These are phyloP conservation scores for Oscheius sp. DNA, from an alignment of 2,888 invertebrate species.

Conservation along the genomic window DNA sequence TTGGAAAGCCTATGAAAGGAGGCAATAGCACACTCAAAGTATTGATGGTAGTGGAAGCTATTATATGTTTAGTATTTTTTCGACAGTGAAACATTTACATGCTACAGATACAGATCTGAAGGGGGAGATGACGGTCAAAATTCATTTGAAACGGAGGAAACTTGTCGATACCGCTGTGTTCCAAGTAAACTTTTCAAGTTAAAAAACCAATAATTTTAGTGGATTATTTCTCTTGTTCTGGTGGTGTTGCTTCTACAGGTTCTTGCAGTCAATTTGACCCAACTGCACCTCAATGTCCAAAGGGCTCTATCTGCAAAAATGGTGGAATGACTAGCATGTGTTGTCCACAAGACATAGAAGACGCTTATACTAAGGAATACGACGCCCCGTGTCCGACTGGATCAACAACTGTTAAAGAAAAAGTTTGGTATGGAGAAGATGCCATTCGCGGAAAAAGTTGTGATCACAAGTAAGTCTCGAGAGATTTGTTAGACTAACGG, in stretches of 20 bases:
- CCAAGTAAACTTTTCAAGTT: slow-evolving; percentile 1
- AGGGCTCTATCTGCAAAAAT: slow-evolving; percentile 16
- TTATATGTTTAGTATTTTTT: slow-evolving; percentile 7
- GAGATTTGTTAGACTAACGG: not conserved
- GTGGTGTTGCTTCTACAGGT: slow-evolving; percentile 16
- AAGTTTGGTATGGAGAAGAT: slow-evolving; percentile 24
- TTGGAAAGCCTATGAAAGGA: slow-evolving; percentile 10
- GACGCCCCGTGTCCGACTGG: not conserved
- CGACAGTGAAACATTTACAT: not conserved
- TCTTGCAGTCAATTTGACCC: slow-evolving; percentile 7
- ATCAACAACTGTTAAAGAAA: slow-evolving; percentile 9
- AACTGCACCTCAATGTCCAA: not conserved
- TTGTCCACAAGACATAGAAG: slow-evolving; percentile 6
- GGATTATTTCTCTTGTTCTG: slow-evolving; percentile 11
- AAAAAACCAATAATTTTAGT: not conserved
- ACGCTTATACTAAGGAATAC: slow-evolving; percentile 12
- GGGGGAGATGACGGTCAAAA: slow-evolving; percentile 10
- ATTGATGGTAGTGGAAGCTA: not conserved
- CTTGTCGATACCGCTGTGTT: not conserved
- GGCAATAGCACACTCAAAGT: not conserved
- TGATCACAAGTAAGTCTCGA: not conserved
- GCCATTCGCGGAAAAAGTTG: slow-evolving; percentile 2
- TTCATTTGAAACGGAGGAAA: slow-evolving; percentile 7
- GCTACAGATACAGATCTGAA: slow-evolving; percentile 8
- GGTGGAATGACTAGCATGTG: slow-evolving; percentile 17